Percentiles rank a stretch among this genome's conserved stretches.
phyloP scores from a whole-genome alignment of 1,140 invertebrate species.

The Zaprionus lachaisei region DNA sequence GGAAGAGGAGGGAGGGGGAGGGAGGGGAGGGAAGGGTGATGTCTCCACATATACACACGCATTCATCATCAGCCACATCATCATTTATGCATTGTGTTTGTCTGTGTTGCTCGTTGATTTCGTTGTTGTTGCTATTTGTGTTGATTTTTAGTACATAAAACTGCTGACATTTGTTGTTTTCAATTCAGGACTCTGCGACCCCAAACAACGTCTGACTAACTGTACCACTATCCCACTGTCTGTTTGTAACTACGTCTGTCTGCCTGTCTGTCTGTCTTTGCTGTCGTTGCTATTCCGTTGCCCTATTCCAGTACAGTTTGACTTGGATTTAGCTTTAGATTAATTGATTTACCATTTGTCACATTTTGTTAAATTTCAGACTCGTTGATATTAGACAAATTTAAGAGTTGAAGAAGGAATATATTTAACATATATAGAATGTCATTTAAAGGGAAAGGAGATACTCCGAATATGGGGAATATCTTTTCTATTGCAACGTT shows the following conservation, averaged over 20 bases:
- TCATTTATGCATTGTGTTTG: conserved; percentile 82
- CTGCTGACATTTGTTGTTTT: conserved; percentile 80
- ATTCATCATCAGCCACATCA: conserved; percentile 79
- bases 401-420: not conserved
- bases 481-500: too few species aligned
- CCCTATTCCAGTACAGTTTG: conserved; percentile 1
- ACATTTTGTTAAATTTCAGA: conserved; percentile 49
- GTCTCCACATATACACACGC: conserved; percentile 51
- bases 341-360: conserved; percentile 74
- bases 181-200: conserved; percentile 59
- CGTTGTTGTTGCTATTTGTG: conserved; percentile 23
- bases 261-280: not conserved
- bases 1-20: too few species aligned
- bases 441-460: too few species aligned
- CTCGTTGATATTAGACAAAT: not conserved
- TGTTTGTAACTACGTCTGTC: not conserved
- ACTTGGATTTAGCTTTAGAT: conserved; percentile 54
- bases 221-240: not conserved
- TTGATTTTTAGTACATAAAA: conserved; percentile 67
- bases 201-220: conserved; percentile 6
- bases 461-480: too few species aligned
- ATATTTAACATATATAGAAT: too few species aligned
- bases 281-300: not conserved
- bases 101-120: conserved; percentile 43
- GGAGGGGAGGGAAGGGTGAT: conserved; percentile 23